A percentile compares a stretch with the other conserved stretches of the same genome.
These are phyloP conservation scores for Oscheius sp. DNA, from an alignment of 1,140 invertebrate genomes.

Conservation along the genomic window DNA sequence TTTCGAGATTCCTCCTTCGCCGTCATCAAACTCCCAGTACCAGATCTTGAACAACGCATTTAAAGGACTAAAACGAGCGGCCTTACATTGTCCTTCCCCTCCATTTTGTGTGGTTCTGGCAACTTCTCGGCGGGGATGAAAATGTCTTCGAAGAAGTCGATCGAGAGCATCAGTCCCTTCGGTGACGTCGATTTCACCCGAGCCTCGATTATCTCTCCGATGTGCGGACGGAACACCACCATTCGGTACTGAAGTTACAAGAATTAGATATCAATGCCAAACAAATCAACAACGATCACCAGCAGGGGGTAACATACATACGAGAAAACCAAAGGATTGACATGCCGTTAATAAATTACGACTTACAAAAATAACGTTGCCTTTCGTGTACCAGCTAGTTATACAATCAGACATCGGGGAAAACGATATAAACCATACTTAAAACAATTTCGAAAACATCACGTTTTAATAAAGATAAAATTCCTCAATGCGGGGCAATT, in stretches of 20 bases:
- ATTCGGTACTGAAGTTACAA: constrained; percentile 24
- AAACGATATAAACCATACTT: neutral
- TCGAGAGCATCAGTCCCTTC: constrained; percentile 27
- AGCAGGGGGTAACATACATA: no score
- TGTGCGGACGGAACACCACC: constrained; percentile 33
- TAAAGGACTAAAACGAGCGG: neutral
- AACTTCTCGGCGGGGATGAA: constrained; percentile 34
- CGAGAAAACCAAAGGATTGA: no score
- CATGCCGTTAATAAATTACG: no score
- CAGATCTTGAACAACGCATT: constrained; percentile 1
- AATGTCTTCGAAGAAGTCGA: constrained; percentile 37
- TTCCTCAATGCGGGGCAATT: neutral
- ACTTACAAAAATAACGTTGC: no score
- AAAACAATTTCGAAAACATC: neutral
- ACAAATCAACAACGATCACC: no score
- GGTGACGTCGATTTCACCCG: constrained; percentile 19
- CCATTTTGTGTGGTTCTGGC: constrained; percentile 26
- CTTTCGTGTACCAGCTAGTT: no score
- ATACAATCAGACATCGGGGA: no score
- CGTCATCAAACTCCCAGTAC: constrained; percentile 34
- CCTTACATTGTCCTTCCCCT: constrained; percentile 9
- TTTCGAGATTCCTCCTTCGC: constrained; percentile 8
- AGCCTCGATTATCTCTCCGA: constrained; percentile 31
- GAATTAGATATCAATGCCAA: neutral
- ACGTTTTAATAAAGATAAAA: neutral